phyloP scores from a whole-genome alignment of 92 coral and sea anemone genomes.

The Zoanthus sociatus region DNA sequence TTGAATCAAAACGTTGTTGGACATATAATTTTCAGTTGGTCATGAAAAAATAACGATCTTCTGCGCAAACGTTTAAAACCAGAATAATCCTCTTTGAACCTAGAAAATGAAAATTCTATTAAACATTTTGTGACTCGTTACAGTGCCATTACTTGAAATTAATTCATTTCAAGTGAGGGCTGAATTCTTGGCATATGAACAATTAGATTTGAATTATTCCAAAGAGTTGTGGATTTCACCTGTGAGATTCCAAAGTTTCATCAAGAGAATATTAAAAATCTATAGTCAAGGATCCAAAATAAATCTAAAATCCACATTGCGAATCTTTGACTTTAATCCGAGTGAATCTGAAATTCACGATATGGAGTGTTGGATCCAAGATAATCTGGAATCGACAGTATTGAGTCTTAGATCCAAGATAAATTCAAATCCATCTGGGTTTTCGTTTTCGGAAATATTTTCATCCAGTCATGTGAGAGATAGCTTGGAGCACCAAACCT shows the following conservation, averaged over 20 bases:
- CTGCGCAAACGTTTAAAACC: background rate
- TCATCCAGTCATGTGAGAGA: no score
- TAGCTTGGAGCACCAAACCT: no score
- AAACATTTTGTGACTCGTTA: background rate
- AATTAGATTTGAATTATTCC: no score
- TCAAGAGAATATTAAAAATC: background rate
- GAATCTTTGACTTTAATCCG: no score
- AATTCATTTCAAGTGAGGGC: background rate
- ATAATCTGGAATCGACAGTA: no score
- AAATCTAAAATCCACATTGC: no score
- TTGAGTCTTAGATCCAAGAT: no score
- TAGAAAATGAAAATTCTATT: background rate
- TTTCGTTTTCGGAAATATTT: no score
- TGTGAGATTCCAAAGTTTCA: background rate
- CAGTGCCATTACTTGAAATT: background rate
- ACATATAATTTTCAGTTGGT: background rate
- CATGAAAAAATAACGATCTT: background rate
- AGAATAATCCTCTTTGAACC: background rate
- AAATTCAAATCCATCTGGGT: no score
- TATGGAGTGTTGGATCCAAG: no score
- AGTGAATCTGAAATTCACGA: no score
- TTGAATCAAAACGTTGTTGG: background rate
- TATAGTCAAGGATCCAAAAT: background rate
- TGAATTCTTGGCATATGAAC: no score
- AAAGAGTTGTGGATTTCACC: background rate